Evolutionary conservation across 2,888 invertebrate species (phyloP).

Genomic region (Cataglyphis livida): DNA sequence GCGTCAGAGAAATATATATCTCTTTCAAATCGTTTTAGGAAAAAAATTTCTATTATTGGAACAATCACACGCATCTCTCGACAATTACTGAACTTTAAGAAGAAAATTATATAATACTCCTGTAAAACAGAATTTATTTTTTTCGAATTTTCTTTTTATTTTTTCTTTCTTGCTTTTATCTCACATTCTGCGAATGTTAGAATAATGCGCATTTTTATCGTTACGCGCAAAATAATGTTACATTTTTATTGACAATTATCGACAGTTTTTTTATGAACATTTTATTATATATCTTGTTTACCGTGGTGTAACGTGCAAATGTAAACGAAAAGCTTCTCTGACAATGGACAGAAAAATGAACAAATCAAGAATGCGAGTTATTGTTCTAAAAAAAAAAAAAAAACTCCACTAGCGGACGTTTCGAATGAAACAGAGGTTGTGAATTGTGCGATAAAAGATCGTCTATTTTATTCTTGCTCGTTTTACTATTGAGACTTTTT

Average conservation of each 20-base stretch:
- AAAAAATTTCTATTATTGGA: conserved; percentile 15
- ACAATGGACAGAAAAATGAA: conserved; percentile 36
- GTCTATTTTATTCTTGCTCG: neutral
- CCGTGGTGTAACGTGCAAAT: conserved; percentile 48
- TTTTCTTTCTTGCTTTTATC: conserved; percentile 15
- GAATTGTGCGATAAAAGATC: conserved; percentile 6
- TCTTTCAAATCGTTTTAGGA: conserved; percentile 16
- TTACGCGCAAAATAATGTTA: conserved; percentile 49
- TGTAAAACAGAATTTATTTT: conserved; percentile 3
- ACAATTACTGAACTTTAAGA: neutral
- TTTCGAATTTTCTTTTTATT: neutral
- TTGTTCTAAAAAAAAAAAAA: neutral
- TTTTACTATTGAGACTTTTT: conserved; percentile 1
- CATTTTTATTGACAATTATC: conserved; percentile 38
- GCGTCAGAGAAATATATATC: conserved; percentile 38
- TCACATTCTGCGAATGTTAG: conserved; percentile 40
- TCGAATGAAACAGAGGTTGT: neutral
- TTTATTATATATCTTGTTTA: conserved; percentile 54
- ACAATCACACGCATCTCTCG: conserved; percentile 16
- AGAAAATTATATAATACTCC: neutral
- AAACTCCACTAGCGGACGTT: neutral
- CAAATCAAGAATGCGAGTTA: conserved; percentile 19
- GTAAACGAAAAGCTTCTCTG: conserved; percentile 60
- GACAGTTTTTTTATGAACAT: conserved; percentile 40
- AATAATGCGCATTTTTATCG: conserved; percentile 48